Evolutionary conservation across 2,888 invertebrate species (phyloP).

Genomic region (Zaprionus obscuricornis): DNA sequence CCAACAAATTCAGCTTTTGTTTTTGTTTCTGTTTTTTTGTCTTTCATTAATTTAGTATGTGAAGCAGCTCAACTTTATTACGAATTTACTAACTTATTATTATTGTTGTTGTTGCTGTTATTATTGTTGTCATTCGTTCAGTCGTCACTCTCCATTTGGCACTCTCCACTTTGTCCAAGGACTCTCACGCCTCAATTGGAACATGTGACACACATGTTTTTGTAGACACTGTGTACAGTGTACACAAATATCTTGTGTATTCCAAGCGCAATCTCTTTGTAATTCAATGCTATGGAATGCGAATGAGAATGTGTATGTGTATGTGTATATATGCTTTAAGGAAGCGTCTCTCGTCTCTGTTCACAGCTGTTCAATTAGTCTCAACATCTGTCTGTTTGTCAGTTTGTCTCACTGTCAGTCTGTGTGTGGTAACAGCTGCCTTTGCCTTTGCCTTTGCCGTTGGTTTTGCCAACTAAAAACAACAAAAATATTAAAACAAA

Average conservation of each 20-base stretch:
- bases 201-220: conserved; percentile 9
- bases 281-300: conserved; percentile 45
- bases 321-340: conserved; percentile 15
- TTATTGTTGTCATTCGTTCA: conserved; percentile 13
- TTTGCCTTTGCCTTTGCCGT: too few species aligned
- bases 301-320: neutral
- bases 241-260: conserved; percentile 3
- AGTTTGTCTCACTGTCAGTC: too few species aligned
- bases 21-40: conserved; percentile 49
- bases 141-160: too few species aligned
- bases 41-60: conserved; percentile 41
- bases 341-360: conserved; percentile 43
- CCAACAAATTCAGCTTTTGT: conserved; percentile 54
- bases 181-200: conserved; percentile 14
- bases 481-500: too few species aligned
- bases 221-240: neutral
- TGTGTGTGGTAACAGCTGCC: too few species aligned
- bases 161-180: conserved; percentile 36
- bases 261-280: conserved; percentile 9
- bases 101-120: too few species aligned
- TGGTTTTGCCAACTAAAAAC: too few species aligned
- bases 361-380: conserved; percentile 54
- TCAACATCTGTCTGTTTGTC: too few species aligned
- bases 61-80: too few species aligned
- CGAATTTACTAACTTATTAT: too few species aligned